Conservation (phyloP, 2,888 invertebrate genomes). For the Crepidodera aurea region DNA sequence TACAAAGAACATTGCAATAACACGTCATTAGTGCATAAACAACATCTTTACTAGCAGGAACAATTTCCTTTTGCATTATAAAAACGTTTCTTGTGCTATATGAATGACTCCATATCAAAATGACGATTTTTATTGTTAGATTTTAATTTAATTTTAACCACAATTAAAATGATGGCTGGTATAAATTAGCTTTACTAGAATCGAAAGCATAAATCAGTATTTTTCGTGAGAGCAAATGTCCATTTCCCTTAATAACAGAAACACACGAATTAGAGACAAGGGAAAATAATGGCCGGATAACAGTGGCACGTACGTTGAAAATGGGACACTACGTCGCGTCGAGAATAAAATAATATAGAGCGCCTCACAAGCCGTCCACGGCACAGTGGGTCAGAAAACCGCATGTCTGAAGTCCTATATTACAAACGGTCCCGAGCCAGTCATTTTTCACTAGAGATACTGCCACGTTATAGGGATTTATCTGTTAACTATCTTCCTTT, state of each 20-base stretch:
- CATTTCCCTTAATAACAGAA: constrained; percentile 1
- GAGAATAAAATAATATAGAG: constrained; percentile 11
- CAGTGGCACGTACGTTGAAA: constrained; percentile 14
- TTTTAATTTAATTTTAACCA: too few species aligned
- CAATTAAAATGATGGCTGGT: background rate
- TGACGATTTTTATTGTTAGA: too few species aligned
- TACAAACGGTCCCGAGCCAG: too few species aligned
- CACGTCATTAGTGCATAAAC: too few species aligned
- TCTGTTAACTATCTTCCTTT: too few species aligned
- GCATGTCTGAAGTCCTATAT: background rate
- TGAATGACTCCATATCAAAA: too few species aligned
- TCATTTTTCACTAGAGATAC: too few species aligned
- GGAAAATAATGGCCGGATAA: constrained; percentile 16
- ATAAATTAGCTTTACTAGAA: background rate
- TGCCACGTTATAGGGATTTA: too few species aligned
- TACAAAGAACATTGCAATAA: too few species aligned
- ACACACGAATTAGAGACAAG: background rate
- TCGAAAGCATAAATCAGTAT: background rate
- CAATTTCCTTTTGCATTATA: too few species aligned
- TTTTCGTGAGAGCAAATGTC: background rate
- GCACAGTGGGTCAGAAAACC: background rate
- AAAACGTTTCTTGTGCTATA: too few species aligned
- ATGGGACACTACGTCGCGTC: constrained; percentile 13
- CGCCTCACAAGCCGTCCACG: background rate
- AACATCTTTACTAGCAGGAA: too few species aligned